Evolutionary conservation across 2,888 invertebrate species (phyloP).

Genomic region (Leptopilina myrica): DNA sequence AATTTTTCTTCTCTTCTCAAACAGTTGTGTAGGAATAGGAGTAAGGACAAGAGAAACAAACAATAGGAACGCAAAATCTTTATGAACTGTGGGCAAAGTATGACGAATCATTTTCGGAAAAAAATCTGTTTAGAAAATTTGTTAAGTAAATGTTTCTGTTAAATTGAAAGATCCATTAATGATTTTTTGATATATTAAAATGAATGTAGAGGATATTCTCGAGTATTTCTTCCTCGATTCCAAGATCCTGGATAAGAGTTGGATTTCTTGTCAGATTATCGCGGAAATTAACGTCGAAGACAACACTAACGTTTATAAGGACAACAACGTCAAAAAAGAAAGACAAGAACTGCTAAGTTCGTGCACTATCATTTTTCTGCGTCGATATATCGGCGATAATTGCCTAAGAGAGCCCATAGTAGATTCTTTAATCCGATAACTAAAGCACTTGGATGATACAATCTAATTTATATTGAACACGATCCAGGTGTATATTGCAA

Average conservation of each 20-base stretch:
- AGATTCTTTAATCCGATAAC: slow-evolving; percentile 66
- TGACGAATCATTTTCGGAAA: too few relatives aligned
- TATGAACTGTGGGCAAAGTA: too few relatives aligned
- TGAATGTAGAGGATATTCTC: not conserved
- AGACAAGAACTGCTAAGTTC: slow-evolving; percentile 54
- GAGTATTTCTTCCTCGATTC: slow-evolving; percentile 9
- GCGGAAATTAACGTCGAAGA: slow-evolving; percentile 33
- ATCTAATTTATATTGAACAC: slow-evolving; percentile 73
- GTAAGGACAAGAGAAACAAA: too few relatives aligned
- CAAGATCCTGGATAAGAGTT: slow-evolving; percentile 32
- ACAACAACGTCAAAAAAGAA: slow-evolving; percentile 51
- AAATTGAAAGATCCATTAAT: too few relatives aligned
- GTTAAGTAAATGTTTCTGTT: too few relatives aligned
- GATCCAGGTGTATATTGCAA: slow-evolving; percentile 56
- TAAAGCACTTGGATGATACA: slow-evolving; percentile 67
- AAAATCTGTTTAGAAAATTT: too few relatives aligned
- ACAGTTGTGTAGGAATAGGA: too few relatives aligned
- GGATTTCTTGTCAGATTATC: slow-evolving; percentile 37
- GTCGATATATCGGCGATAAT: slow-evolving; percentile 72
- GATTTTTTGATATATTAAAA: slow-evolving; percentile 1
- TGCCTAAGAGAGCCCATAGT: slow-evolving; percentile 62
- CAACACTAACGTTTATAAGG: slow-evolving; percentile 32
- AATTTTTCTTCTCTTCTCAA: too few relatives aligned
- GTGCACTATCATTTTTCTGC: slow-evolving; percentile 69
- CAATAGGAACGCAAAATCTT: too few relatives aligned